Evolutionary conservation across 2,888 invertebrate species (phyloP).

Genomic region (Salticus scenicus): DNA sequence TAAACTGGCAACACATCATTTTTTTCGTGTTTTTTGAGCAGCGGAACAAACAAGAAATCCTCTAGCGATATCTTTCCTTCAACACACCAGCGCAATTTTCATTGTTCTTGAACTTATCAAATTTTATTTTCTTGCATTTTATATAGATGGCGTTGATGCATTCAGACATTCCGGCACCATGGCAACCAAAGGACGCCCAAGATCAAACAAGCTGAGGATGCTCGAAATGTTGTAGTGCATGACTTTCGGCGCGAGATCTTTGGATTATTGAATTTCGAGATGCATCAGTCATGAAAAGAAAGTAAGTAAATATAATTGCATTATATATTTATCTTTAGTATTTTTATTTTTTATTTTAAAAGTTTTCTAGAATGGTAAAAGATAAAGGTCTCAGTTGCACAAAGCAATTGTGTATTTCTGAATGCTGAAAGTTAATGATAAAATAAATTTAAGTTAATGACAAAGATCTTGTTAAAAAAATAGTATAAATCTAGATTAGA

Average conservation of each 20-base stretch:
- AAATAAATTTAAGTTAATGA: no score
- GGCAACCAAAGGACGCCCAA: constrained; percentile 54
- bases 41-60: no score
- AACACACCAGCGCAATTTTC: no score
- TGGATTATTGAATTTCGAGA: constrained; percentile 30
- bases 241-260: constrained; percentile 21
- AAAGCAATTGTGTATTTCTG: no score
- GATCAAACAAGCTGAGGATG: constrained; percentile 37
- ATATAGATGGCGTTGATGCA: constrained; percentile 15
- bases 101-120: neutral
- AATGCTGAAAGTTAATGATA: no score
- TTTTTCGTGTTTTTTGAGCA: no score
- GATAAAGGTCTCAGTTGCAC: no score
- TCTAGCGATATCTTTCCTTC: no score
- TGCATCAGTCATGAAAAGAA: neutral
- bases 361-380: neutral
- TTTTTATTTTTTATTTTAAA: neutral
- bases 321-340: neutral
- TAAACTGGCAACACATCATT: no score
- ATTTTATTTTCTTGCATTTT: neutral
- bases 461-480: no score
- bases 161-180: constrained; percentile 28
- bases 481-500: no score
- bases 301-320: neutral
- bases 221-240: constrained; percentile 31